phyloP scores from a whole-genome alignment of 2,888 invertebrate species.

The Oligia fasciuncula region DNA sequence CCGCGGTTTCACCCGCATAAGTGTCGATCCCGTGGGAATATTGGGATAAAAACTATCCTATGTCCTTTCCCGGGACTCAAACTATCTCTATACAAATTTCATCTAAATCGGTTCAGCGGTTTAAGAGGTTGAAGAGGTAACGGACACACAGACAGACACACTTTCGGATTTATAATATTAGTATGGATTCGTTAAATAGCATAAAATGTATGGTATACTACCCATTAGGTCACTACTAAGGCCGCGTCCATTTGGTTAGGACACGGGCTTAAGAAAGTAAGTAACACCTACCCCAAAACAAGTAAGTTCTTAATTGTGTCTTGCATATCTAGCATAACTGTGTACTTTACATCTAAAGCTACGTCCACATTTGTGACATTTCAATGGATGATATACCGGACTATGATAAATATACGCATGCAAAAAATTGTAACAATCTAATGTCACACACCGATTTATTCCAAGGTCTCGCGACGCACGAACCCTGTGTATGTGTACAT shows the following conservation, averaged over 20 bases:
- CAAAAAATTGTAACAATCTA: neutral
- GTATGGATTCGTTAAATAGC: neutral
- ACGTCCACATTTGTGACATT: constrained; percentile 16
- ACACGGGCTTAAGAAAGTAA: neutral
- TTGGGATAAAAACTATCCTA: no score
- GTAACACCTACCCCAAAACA: constrained; percentile 17
- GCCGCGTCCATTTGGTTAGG: neutral
- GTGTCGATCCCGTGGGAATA: no score
- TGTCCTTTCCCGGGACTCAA: no score
- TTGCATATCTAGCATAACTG: constrained; percentile 6
- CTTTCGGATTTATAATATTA: no score
- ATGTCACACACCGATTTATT: neutral
- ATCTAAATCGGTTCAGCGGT: no score
- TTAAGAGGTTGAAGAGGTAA: no score
- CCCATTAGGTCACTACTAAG: constrained; percentile 1
- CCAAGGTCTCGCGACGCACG: neutral
- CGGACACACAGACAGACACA: no score
- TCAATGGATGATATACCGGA: neutral
- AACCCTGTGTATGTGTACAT: neutral
- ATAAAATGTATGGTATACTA: neutral
- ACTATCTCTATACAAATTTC: no score
- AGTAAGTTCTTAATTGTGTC: constrained; percentile 30
- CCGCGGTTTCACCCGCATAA: no score
- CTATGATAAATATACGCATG: neutral
- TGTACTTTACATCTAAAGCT: constrained; percentile 17